Evolutionary conservation across 53 echinoderm and acorn worm genomes (phyloP), one percentile per base, ranked within the genome.

Genomic region (Echinarachnius parma): DNA sequence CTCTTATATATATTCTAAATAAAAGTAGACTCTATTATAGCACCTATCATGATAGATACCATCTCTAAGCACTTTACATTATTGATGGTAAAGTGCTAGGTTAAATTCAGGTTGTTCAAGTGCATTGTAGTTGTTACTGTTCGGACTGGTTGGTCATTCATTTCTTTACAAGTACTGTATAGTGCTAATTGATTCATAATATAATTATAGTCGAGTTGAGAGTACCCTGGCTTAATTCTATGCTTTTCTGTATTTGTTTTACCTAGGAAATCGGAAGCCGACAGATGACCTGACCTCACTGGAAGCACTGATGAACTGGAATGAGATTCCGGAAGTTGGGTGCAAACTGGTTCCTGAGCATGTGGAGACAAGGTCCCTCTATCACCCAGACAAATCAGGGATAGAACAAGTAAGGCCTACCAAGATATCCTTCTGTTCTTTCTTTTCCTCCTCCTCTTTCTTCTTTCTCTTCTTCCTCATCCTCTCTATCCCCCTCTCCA

Each of bases 331-430:
- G 23, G 72, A 82, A 21, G 54, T 83, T 0, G 83, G 83, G 1
- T 81, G 86, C 27, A 85, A 88, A 24, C 49, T 98, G 9, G 91
- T 98, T 14, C 98, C 98, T 11, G 98, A 98, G 45, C 92, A 98
- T 34, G 78, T 98, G 8, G 98, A 98, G 79, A 92, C 88, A n/a
- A 83, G 98, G 14, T 80, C 98, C 8, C 65, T 98, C 5, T 98
- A 92, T 61, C 80, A 88, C 48, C 87, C 98, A 23, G 91, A 96
- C 35, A 96, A 96, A 62, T 91, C 96, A 44, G 96, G 96, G 10
- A 85, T 96, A 45, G 96, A 96, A 57, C 96, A 96, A 81, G 92
- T 91, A 46, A 69, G 47, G 16, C n/a, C n/a, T n/a, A n/a, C n/a
- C n/a, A n/a, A n/a, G n/a, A n/a, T n/a, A n/a, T n/a, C 21, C 21